Conservation (phyloP, 2,113 vertebrate genomes). For the Archilochus colubris region DNA sequence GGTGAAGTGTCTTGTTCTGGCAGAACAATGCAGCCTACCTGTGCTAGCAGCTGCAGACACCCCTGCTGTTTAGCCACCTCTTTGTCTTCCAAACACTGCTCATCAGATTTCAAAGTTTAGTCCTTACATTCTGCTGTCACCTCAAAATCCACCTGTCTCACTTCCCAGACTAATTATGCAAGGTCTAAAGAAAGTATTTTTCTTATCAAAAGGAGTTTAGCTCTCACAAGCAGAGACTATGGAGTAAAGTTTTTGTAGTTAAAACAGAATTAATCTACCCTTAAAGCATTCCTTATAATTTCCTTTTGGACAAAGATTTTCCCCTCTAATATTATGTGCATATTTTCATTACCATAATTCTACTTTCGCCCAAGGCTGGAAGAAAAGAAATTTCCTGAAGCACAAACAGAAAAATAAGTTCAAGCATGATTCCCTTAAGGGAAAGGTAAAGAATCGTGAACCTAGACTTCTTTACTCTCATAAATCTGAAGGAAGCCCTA, state of each 20-base stretch:
- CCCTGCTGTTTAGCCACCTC: background rate
- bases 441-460: background rate
- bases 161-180: conserved; percentile 5
- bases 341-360: conserved; percentile 5
- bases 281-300: conserved; percentile 26
- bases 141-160: background rate
- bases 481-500: background rate
- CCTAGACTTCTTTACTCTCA: background rate
- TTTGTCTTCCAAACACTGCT: conserved; percentile 4
- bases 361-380: conserved; percentile 8
- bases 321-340: background rate
- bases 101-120: conserved; percentile 27
- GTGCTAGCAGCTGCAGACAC: background rate
- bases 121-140: background rate
- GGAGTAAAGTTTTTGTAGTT: background rate
- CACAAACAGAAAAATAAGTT: conserved; percentile 4
- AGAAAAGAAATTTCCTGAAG: conserved; percentile 37
- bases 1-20: background rate
- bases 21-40: background rate
- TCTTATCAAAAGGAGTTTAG: background rate
- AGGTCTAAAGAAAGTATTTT: background rate
- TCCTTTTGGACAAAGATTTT: conserved; percentile 6
- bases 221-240: background rate
- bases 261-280: background rate
- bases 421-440: background rate